phyloP scores from a whole-genome alignment of 2,888 invertebrate species.

The Entomobrya proxima region DNA sequence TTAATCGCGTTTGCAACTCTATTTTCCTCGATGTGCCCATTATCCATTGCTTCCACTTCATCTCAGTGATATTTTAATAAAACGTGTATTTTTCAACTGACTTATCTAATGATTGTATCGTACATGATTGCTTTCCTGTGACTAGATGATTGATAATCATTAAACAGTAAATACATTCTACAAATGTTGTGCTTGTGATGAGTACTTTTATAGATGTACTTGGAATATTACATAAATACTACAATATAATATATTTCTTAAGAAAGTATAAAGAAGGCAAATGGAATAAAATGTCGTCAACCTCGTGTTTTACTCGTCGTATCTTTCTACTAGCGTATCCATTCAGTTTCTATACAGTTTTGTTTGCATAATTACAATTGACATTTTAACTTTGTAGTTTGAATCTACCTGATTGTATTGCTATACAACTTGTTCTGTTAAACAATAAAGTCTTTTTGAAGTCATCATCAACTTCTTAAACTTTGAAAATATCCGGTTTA shows the following conservation, averaged over 20 bases:
- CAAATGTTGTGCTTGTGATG: slow-evolving; percentile 30
- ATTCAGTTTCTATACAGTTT: slow-evolving; percentile 17
- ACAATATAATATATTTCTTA: not conserved
- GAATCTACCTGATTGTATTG: not conserved
- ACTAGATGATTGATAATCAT: not conserved
- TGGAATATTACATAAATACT: not conserved
- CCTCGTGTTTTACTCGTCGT: slow-evolving; percentile 59
- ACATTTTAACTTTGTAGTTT: slow-evolving; percentile 39
- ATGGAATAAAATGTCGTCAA: not conserved
- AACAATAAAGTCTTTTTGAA: too few relatives aligned
- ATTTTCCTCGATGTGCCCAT: not conserved
- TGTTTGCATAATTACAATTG: slow-evolving; percentile 54
- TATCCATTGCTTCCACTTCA: slow-evolving; percentile 38
- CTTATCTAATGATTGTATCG: slow-evolving; percentile 12
- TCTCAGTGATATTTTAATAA: slow-evolving; percentile 48
- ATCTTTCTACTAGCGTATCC: slow-evolving; percentile 37
- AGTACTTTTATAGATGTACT: slow-evolving; percentile 18
- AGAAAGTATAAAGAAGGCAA: not conserved
- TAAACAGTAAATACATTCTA: not conserved
- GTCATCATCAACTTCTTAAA: too few relatives aligned
- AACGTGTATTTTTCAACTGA: slow-evolving; percentile 35
- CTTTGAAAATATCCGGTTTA: too few relatives aligned
- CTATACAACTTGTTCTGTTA: not conserved
- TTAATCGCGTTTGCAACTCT: not conserved
- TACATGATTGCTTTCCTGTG: slow-evolving; percentile 20